Base-by-base conservation (phyloP, 2,113 vertebrate species). In the Syngnathus floridae region DNA sequence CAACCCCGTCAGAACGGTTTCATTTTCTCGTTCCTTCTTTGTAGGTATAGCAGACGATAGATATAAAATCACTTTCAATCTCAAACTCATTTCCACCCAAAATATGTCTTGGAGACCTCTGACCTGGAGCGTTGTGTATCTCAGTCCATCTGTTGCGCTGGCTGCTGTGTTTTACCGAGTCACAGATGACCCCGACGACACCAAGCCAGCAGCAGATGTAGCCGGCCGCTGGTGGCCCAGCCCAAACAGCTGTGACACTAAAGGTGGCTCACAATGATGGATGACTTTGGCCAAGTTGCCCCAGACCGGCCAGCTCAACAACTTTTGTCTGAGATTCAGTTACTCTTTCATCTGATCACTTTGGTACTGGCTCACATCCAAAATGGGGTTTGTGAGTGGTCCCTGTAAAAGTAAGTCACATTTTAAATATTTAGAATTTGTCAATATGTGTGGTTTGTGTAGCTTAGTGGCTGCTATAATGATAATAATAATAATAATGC, bases 81-180 rank as follows among this genome's bases (percentile, higher is more conserved):
- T 64, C 63, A 64, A 64, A 64, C 63, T 64, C 19, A 64, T 64
- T 64, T 64, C 63, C 63, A 64, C 63, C 48, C 63, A 36, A 64
- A 64, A 64, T 52, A 51, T 64, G 46, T 37, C 63, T 64, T 12
- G 13, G 31, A 52, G 45, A 35, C 45, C 63, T 52, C 48, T 64
- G 48, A 64, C 63, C 63, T 12, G 17, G 17, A 36, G n/a, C 38
- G 35, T 52, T 21, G 59, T 37, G 46, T 38, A 51, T 51, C 48
- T 37, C 36, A n/a, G 63, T 38, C 48, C 62, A 43, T 35, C 62
- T 48, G 62, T 45, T 36, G 10, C 9, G 38, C 5, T 38, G 63
- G 48, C 26, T 12, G 48, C 8, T 49, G 63, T 38, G 48, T 51
- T 64, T 38, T 51, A 49, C n/a, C 36, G 17, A 64, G 63, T 64